Base-by-base conservation (phyloP, 2,797 vertebrate species). In the Sebastes steindachneri region DNA sequence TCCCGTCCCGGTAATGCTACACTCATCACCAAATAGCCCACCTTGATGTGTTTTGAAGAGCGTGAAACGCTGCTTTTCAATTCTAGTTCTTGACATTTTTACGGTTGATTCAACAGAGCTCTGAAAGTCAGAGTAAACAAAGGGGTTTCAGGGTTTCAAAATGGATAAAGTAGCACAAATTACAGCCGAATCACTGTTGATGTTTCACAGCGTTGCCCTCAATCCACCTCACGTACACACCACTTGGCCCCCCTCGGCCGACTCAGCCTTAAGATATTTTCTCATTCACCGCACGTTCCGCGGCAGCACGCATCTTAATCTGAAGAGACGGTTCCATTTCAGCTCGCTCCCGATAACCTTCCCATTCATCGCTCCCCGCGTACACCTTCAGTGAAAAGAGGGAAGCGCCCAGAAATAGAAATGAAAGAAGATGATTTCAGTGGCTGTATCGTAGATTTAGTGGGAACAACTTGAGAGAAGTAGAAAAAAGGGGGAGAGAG, bases 291-390 rank as follows among this genome's bases (percentile, higher is more conserved):
- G 73, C 89, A 91, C 86, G 82, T 86, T 84, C 77, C 76, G 15
- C 7, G 25, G 71, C 58, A 57, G 85, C 89, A 87, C 85, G 73
- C 87, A 83, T 93, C 92, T 89, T 93, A 93, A 94, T 94, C 91
- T 85, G 86, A 93, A 91, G 85, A 90, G 89, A 94, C 88, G 86
- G 83, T 87, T 94, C 86, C 85, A 92, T 92, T 93, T 91, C 88
- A 85, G 81, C 68, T 73, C 53, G 45, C 80, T 86, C 75, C 83
- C 69, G 81, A 87, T 89, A 91, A 91, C 91, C 83, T 89, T 86
- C 85, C 66, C 74, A 88, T 91, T 89, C 83, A 88, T 77, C 48
- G 57, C 76, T 75, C 70, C 69, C 70, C 72, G 9, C 53, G 29
- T 72, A 77, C 82, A 88, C 86, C 84, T 86, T 82, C 73, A 71